These are phyloP conservation scores for Agrotis segetum DNA, from an alignment of 2,888 invertebrate genomes.

Conservation along the genomic window DNA sequence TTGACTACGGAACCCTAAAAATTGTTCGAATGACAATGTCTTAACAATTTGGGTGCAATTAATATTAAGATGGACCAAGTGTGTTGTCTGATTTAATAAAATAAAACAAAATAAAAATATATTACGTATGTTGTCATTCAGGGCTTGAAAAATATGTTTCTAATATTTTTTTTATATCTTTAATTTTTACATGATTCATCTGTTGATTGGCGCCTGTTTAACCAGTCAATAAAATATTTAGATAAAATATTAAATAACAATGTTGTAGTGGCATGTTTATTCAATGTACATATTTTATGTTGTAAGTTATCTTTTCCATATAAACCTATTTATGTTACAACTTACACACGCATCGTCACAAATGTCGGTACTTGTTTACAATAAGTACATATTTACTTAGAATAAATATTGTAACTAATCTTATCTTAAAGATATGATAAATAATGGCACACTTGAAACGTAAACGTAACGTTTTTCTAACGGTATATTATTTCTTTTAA, in stretches of 20 bases:
- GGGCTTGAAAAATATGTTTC: not conserved
- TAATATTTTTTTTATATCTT: too few relatives aligned
- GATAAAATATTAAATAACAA: not conserved
- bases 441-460: constrained; percentile 3
- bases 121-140: not conserved
- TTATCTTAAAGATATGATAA: not conserved
- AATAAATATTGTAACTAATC: constrained; percentile 4
- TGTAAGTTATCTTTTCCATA: not conserved
- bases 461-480: not conserved
- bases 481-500: not conserved
- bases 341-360: not conserved
- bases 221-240: not conserved
- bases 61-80: too few relatives aligned
- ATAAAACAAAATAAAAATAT: too few relatives aligned
- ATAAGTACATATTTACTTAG: not conserved
- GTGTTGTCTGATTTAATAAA: too few relatives aligned
- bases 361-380: not conserved
- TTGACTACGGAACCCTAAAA: too few relatives aligned
- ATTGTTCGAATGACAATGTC: not conserved
- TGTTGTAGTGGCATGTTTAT: not conserved
- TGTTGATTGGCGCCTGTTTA: not conserved
- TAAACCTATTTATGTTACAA: not conserved
- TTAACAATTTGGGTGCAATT: not conserved
- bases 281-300: not conserved
- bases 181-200: too few relatives aligned